A percentile compares a stretch with the other conserved stretches of the same genome.
Conservation (phyloP, 2,113 vertebrate genomes). For the Callipepla squamata region DNA sequence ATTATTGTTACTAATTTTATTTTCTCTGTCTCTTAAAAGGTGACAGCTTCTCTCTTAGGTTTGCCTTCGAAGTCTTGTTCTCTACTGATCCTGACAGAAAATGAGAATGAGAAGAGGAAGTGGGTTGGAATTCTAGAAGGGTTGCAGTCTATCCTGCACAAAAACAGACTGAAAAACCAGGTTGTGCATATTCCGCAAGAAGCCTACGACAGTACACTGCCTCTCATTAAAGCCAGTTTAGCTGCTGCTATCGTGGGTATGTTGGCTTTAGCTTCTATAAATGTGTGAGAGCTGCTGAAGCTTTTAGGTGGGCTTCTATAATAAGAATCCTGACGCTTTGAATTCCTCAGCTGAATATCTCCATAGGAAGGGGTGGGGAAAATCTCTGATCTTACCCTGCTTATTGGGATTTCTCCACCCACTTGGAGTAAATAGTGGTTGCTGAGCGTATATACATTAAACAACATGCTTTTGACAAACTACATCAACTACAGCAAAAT, state of each 20-base stretch:
- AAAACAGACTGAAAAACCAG: slow-evolving; percentile 88
- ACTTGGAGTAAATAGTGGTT: not conserved
- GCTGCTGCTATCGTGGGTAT: slow-evolving; percentile 90
- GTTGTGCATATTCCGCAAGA: slow-evolving; percentile 90
- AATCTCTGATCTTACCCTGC: not conserved
- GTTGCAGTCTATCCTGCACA: slow-evolving; percentile 89
- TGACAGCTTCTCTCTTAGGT: slow-evolving; percentile 90
- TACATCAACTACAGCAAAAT: not conserved
- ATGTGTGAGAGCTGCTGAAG: not conserved
- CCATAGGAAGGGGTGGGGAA: not conserved
- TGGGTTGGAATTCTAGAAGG: slow-evolving; percentile 97
- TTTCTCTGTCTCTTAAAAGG: slow-evolving; percentile 77
- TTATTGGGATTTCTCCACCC: not conserved
- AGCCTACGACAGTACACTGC: slow-evolving; percentile 93
- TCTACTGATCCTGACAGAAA: slow-evolving; percentile 93
- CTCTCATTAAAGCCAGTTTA: slow-evolving; percentile 90
- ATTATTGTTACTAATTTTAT: not conserved
- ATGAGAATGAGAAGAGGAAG: slow-evolving; percentile 92
- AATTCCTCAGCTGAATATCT: slow-evolving; percentile 31
- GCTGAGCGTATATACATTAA: not conserved
- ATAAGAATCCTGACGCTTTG: not conserved
- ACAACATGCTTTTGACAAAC: not conserved
- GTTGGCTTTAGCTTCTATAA: not conserved
- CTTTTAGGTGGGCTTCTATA: not conserved
- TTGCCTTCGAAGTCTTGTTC: slow-evolving; percentile 87